phyloP scores from a whole-genome alignment of 1,140 invertebrate genomes.

The Drosophila mauritiana region DNA sequence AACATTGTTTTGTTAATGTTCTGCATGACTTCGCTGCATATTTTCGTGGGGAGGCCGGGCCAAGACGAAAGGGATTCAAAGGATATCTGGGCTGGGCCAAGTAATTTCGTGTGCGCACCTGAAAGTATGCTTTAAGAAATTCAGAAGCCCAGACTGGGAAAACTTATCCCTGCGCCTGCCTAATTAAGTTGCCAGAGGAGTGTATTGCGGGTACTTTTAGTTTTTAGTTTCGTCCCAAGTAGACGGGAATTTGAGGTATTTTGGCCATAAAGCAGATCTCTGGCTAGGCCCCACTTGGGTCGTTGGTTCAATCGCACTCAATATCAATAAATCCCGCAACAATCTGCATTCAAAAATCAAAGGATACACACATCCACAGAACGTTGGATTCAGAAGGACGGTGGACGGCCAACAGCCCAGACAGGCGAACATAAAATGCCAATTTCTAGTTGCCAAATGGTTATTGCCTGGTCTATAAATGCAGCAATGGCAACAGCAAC shows the following conservation, averaged over 20 bases:
- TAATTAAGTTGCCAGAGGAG: slow-evolving; percentile 48
- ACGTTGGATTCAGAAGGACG: slow-evolving; percentile 4
- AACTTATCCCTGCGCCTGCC: slow-evolving; percentile 26
- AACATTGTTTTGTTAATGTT: slow-evolving; percentile 74
- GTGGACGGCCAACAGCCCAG: slow-evolving; percentile 21
- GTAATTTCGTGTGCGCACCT: slow-evolving; percentile 72
- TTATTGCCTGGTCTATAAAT: slow-evolving; percentile 70
- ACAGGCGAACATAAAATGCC: slow-evolving; percentile 79
- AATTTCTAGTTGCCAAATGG: slow-evolving; percentile 82
- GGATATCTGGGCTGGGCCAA: slow-evolving; percentile 26
- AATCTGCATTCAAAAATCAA: slow-evolving; percentile 83
- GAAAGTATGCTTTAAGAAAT: slow-evolving; percentile 76
- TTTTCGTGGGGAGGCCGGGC: slow-evolving; percentile 22
- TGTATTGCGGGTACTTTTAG: slow-evolving; percentile 15
- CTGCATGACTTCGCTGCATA: slow-evolving; percentile 57
- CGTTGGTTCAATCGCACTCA: slow-evolving; percentile 55
- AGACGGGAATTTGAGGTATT: slow-evolving; percentile 10
- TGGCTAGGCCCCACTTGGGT: slow-evolving; percentile 4
- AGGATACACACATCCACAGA: slow-evolving; percentile 56
- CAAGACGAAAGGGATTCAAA: slow-evolving; percentile 31
- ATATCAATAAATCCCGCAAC: slow-evolving; percentile 75
- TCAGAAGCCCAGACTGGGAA: slow-evolving; percentile 25
- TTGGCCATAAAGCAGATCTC: slow-evolving; percentile 3
- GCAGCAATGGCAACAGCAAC: slow-evolving; percentile 29
- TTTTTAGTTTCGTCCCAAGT: background rate